Evolutionary conservation across 2,888 invertebrate genomes (phyloP).

Genomic region (Teleogryllus oceanicus): DNA sequence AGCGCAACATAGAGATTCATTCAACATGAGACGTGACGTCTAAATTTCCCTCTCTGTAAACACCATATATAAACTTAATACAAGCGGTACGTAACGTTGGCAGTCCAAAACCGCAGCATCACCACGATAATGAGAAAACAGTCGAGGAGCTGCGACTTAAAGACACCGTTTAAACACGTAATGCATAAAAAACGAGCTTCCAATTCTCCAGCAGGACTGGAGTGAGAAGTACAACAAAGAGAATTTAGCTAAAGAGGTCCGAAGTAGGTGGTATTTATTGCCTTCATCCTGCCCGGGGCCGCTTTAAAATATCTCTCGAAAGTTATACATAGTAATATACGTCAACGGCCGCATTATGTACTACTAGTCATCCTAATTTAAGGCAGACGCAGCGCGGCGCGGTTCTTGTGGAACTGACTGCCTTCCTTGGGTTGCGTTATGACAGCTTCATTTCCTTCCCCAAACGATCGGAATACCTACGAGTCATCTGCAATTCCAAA

Average conservation of each 20-base stretch:
- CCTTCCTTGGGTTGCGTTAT: not conserved
- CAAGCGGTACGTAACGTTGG: no score
- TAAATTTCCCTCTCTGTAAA: no score
- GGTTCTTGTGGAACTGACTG: not conserved
- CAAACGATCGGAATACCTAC: not conserved
- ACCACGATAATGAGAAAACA: no score
- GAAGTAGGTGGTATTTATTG: conserved; percentile 8
- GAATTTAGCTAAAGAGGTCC: not conserved
- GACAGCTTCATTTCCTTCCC: conserved; percentile 11
- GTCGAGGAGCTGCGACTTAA: no score
- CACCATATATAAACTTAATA: no score
- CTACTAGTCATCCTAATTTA: conserved; percentile 18
- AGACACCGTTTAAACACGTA: not conserved
- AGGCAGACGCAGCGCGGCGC: not conserved
- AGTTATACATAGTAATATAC: conserved; percentile 11
- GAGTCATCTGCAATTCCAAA: conserved; percentile 7
- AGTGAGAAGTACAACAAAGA: not conserved
- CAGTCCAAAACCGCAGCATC: no score
- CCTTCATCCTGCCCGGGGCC: not conserved
- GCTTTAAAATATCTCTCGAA: not conserved
- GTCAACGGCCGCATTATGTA: conserved; percentile 3
- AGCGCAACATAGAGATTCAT: no score
- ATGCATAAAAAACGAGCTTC: not conserved
- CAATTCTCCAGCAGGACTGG: not conserved
- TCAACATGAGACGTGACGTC: no score